Evolutionary conservation across 2,888 invertebrate genomes (phyloP), one percentile per base, ranked within the genome.

Genomic region (Sarcophaga carnaria): DNA sequence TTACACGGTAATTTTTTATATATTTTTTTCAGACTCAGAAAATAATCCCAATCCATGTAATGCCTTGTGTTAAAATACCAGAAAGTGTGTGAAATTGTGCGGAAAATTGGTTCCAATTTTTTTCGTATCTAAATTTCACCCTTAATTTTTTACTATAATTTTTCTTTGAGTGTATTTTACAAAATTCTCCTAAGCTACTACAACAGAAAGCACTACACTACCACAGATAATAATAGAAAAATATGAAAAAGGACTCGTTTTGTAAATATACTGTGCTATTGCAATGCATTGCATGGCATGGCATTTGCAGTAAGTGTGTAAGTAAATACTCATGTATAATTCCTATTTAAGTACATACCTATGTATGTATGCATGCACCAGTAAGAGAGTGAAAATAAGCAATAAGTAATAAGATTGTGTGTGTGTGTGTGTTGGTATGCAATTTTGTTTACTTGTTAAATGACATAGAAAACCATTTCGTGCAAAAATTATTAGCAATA

Each of bases 401-500:
- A 54, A 14, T 0, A 14, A 54, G 12, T 54, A 1, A 54, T 54
- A 17, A 17, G 0, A 14, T 17, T 54, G 4, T 54, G 17, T 14
- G 14, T 54, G 17, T 12, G 54, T 54, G 14, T 71, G 27, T 72
- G 20, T 14, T 27, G 49, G 66, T 74, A 63, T 67, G 74, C 17
- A 62, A 17, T 72, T 78, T 83, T 76, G 78, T 81, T 79, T 84
- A 81, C 66, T 72, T 83, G 75, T 79, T 87, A 85, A 85, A 88
- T 88, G 88, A 83, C 85, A 88, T 69, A 88, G 87, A 88, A 88
- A 87, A 83, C 71, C 71, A 87, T 88, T 85, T 83, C 83, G 83
- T 86, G 87, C 80, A 84, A 87, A 88, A 87, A 87, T 87, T 87
- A 86, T 88, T 86, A 87, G 86, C 82, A 82, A 87, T 88, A 88